These are phyloP conservation scores for Tipula confusa DNA, from an alignment of 2,888 invertebrate genomes.

Conservation along the genomic window DNA sequence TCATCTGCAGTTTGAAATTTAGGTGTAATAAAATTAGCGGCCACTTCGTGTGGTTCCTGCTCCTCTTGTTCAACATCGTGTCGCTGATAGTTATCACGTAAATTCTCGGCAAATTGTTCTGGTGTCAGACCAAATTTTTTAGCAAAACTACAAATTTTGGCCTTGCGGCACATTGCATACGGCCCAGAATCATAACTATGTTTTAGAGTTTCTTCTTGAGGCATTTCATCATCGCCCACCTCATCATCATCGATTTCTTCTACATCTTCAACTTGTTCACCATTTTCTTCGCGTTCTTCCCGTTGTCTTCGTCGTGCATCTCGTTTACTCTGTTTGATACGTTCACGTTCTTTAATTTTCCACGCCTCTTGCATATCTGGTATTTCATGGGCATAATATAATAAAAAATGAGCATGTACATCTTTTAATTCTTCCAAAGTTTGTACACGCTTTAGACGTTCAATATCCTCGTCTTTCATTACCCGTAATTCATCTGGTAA, in stretches of 20 bases:
- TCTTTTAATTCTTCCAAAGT: conserved; percentile 90
- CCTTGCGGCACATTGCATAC: conserved; percentile 80
- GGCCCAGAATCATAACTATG: conserved; percentile 84
- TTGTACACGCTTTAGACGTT: conserved; percentile 69
- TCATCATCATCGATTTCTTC: conserved; percentile 47
- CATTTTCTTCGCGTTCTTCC: conserved; percentile 39
- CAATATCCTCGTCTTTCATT: conserved; percentile 80
- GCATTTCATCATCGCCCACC: conserved; percentile 50
- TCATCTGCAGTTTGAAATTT: conserved; percentile 72
- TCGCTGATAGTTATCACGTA: conserved; percentile 90
- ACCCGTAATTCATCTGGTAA: conserved; percentile 77
- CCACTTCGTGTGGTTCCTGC: conserved; percentile 76
- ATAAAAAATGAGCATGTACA: conserved; percentile 85
- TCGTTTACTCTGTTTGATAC: conserved; percentile 54
- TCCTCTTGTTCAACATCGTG: conserved; percentile 93
- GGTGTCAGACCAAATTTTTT: conserved; percentile 90
- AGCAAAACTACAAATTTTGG: conserved; percentile 79
- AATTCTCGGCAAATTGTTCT: conserved; percentile 93
- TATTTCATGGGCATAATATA: conserved; percentile 85
- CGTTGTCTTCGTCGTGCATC: conserved; percentile 39
- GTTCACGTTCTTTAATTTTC: conserved; percentile 62
- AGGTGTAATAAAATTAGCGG: conserved; percentile 67
- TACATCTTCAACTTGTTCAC: conserved; percentile 53
- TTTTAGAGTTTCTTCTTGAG: conserved; percentile 64
- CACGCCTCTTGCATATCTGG: conserved; percentile 76